Percentiles rank a stretch among this genome's conserved stretches.
Conservation (phyloP, 2,797 vertebrate genomes). For the Hydrocynus forskahlii region DNA sequence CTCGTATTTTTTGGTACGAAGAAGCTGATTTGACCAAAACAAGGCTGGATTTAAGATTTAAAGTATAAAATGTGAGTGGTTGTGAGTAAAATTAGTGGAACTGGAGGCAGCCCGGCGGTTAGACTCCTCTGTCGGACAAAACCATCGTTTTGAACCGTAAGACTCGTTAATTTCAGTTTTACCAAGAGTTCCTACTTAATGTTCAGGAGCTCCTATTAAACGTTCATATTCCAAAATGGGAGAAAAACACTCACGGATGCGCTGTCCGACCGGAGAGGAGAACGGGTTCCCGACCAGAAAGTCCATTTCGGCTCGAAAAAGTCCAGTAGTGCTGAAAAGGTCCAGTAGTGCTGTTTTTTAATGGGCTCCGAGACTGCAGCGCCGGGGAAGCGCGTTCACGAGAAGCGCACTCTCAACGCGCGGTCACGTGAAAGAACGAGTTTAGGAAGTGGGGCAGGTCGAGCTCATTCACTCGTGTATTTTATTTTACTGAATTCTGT, state of each 20-base stretch:
- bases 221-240: no score
- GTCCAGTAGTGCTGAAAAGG: background rate
- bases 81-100: no score
- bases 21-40: no score
- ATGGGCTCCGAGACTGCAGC: background rate
- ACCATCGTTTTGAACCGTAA: no score
- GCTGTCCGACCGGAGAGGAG: slow-evolving; percentile 80
- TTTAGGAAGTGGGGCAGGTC: slow-evolving; percentile 43
- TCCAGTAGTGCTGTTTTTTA: background rate
- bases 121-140: no score
- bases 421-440: slow-evolving; percentile 70
- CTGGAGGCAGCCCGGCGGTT: no score
- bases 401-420: slow-evolving; percentile 39
- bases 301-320: slow-evolving; percentile 65
- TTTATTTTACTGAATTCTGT: no score
- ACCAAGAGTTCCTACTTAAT: background rate
- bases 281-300: slow-evolving; percentile 77
- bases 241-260: slow-evolving; percentile 74
- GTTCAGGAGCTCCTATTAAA: no score
- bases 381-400: background rate
- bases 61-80: no score
- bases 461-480: no score
- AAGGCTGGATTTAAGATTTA: no score
- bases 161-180: background rate
- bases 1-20: no score